Evolutionary conservation across 2,113 vertebrate genomes (phyloP).

Genomic region (Cichladusa arquata): DNA sequence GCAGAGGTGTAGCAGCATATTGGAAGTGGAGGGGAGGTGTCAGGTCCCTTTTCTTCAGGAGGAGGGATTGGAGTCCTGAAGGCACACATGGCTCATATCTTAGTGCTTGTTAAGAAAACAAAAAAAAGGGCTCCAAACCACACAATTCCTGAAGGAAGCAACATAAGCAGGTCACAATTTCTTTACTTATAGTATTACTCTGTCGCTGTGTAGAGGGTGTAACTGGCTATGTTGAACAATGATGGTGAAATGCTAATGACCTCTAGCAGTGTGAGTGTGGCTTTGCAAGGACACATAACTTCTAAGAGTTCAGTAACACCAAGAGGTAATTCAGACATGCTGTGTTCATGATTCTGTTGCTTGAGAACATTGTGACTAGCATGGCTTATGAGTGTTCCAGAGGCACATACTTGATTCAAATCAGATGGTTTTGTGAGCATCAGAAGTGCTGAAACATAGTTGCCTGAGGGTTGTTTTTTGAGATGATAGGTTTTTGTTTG

Average conservation of each 20-base stretch:
- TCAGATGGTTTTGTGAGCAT: background rate
- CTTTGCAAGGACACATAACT: background rate
- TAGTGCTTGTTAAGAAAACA: background rate
- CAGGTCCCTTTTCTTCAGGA: background rate
- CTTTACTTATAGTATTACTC: background rate
- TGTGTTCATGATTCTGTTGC: background rate
- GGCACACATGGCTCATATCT: background rate
- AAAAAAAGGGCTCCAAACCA: background rate
- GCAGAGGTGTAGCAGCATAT: background rate
- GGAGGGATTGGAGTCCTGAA: background rate
- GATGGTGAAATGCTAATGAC: background rate
- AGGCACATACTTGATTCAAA: background rate
- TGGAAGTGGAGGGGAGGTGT: background rate
- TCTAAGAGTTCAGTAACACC: background rate
- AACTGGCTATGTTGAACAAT: rapidly evolving
- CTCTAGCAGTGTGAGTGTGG: background rate
- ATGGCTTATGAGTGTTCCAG: background rate
- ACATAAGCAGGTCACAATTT: background rate
- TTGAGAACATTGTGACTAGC: background rate
- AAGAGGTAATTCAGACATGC: background rate
- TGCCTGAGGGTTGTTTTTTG: background rate
- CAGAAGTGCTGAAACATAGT: background rate
- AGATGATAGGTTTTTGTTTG: background rate
- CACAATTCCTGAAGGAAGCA: background rate
- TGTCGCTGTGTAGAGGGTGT: background rate